Percentiles rank a stretch among this genome's conserved stretches.
phyloP scores from a whole-genome alignment of 1,140 invertebrate genomes.

The Leptopilina boulardi region DNA sequence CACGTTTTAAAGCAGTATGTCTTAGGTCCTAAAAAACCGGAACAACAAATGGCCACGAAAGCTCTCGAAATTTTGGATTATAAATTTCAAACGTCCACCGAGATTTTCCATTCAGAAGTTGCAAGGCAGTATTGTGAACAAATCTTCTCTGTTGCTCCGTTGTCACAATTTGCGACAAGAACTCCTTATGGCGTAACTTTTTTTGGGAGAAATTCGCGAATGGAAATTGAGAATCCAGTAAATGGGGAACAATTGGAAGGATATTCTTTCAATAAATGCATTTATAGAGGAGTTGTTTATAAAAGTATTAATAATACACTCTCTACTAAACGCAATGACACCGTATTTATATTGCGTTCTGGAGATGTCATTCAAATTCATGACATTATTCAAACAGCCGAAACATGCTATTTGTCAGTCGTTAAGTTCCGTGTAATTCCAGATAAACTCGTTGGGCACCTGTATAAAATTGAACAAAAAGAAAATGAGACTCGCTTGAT shows the following conservation, averaged over 20 bases:
- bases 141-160: conserved; percentile 22
- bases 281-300: conserved; percentile 32
- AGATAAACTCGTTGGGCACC: background rate
- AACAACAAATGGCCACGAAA: conserved; percentile 49
- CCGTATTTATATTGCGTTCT: background rate
- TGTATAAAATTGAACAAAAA: background rate
- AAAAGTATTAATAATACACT: conserved; percentile 35
- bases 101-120: background rate
- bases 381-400: background rate
- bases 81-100: conserved; percentile 4
- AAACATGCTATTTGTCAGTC: background rate
- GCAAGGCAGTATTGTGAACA: conserved; percentile 47
- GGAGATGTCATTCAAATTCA: background rate
- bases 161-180: background rate
- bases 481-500: background rate
- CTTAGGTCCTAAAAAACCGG: conserved; percentile 45
- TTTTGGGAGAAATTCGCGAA: conserved; percentile 55
- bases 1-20: conserved; percentile 44
- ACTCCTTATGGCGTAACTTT: conserved; percentile 43
- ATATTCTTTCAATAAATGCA: conserved; percentile 42
- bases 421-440: background rate
- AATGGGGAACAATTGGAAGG: conserved; percentile 32
- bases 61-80: conserved; percentile 40
- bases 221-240: conserved; percentile 39
- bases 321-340: conserved; percentile 30